A percentile compares a stretch with the other conserved stretches of the same genome.
phyloP scores from a whole-genome alignment of 2,888 invertebrate species.

The Brenthis ino region DNA sequence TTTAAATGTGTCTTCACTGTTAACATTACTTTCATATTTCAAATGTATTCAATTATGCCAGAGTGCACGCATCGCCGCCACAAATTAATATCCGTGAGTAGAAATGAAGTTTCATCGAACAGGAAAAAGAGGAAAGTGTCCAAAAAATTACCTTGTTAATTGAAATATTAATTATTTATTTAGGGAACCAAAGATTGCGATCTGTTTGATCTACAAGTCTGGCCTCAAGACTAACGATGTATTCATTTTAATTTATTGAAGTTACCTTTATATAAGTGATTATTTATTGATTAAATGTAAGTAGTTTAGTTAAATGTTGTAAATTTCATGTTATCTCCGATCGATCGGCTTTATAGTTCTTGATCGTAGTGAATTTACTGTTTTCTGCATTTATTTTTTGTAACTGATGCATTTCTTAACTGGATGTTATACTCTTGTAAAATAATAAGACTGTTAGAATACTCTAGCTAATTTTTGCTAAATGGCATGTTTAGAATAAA shows the following conservation, averaged over 20 bases:
- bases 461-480: constrained; percentile 73
- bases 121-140: constrained; percentile 69
- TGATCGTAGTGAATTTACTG: constrained; percentile 48
- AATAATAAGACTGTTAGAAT: constrained; percentile 81
- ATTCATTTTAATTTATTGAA: constrained; percentile 75
- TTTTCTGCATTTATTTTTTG: constrained; percentile 62
- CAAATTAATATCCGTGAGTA: constrained; percentile 67
- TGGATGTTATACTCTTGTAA: constrained; percentile 77
- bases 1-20: constrained; percentile 41
- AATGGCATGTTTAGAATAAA: constrained; percentile 67
- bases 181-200: constrained; percentile 77
- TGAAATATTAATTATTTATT: constrained; percentile 59
- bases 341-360: constrained; percentile 34
- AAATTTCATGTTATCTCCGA: constrained; percentile 42
- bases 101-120: constrained; percentile 70
- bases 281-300: constrained; percentile 76
- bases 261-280: constrained; percentile 77
- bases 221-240: constrained; percentile 54
- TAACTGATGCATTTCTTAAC: constrained; percentile 73
- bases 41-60: constrained; percentile 40
- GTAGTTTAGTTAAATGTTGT: constrained; percentile 52
- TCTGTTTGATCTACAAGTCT: constrained; percentile 59
- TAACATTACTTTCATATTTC: constrained; percentile 39
- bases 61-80: constrained; percentile 52
- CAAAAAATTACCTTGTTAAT: constrained; percentile 11